These are phyloP conservation scores for Camponotus pennsylvanicus DNA, from an alignment of 1,140 invertebrate species.

Conservation along the genomic window DNA sequence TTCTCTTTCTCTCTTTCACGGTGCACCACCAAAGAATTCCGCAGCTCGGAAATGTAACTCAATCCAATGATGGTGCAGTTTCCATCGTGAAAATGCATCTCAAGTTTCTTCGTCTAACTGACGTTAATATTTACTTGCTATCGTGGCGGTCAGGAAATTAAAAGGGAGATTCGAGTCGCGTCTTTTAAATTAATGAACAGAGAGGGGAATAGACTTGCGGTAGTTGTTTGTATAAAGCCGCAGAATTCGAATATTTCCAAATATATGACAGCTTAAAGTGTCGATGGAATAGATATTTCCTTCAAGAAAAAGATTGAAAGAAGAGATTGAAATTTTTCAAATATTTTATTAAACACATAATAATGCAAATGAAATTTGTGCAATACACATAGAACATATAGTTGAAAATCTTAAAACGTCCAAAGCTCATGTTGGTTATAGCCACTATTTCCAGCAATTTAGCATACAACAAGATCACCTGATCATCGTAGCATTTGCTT, in stretches of 20 bases:
- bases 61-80: slow-evolving; percentile 52
- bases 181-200: slow-evolving; percentile 53
- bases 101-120: slow-evolving; percentile 26
- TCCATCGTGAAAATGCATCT: slow-evolving; percentile 50
- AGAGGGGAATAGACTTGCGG: slow-evolving; percentile 16
- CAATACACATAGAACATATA: background rate
- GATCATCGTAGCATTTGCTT: slow-evolving; percentile 62
- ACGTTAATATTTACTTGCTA: slow-evolving; percentile 58
- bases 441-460: slow-evolving; percentile 47
- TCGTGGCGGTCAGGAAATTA: slow-evolving; percentile 55
- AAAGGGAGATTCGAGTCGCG: slow-evolving; percentile 43
- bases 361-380: background rate
- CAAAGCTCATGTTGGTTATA: background rate
- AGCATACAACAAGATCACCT: slow-evolving; percentile 47
- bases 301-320: background rate
- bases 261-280: background rate
- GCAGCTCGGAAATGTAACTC: slow-evolving; percentile 48
- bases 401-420: background rate
- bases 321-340: background rate
- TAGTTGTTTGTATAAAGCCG: slow-evolving; percentile 6
- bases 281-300: background rate
- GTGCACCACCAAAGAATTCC: slow-evolving; percentile 45
- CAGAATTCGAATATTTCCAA: slow-evolving; percentile 12
- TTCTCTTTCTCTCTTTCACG: slow-evolving; percentile 12
- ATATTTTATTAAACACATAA: background rate